Conservation (phyloP, 2,113 vertebrate species). For the Sorex araneus region DNA sequence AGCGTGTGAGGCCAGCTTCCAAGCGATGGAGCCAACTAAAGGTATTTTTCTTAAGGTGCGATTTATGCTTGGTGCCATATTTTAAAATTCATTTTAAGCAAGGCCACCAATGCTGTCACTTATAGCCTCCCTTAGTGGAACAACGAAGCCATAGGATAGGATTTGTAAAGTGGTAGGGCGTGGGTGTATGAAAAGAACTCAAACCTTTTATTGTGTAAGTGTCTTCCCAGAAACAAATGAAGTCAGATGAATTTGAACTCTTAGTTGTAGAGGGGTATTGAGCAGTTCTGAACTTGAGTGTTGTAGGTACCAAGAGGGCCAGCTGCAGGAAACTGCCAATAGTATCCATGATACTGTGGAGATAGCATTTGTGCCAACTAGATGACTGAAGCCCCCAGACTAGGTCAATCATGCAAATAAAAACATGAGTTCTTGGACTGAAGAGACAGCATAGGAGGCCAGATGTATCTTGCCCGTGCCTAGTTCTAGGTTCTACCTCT, state of each 20-base stretch:
- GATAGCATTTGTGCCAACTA: not conserved
- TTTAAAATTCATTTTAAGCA: conserved; percentile 29
- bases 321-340: not conserved
- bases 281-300: not conserved
- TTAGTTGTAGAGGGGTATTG: not conserved
- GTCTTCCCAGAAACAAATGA: conserved; percentile 8
- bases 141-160: not conserved
- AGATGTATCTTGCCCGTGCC: too few species aligned
- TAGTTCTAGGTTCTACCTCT: too few species aligned
- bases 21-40: too few species aligned
- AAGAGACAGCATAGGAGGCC: too few species aligned
- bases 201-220: not conserved
- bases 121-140: not conserved
- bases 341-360: not conserved
- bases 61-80: not conserved
- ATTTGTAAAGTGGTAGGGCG: not conserved
- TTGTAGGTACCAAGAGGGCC: not conserved
- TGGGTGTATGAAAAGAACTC: not conserved
- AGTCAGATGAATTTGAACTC: not conserved
- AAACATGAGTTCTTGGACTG: too few species aligned
- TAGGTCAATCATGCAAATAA: too few species aligned
- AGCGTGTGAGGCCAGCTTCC: too few species aligned
- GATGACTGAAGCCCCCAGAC: not conserved
- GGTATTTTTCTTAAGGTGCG: not conserved
- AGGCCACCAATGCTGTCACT: not conserved